Base-by-base conservation (phyloP, 2,113 vertebrate genomes). In the Clarias macrocephalus region DNA sequence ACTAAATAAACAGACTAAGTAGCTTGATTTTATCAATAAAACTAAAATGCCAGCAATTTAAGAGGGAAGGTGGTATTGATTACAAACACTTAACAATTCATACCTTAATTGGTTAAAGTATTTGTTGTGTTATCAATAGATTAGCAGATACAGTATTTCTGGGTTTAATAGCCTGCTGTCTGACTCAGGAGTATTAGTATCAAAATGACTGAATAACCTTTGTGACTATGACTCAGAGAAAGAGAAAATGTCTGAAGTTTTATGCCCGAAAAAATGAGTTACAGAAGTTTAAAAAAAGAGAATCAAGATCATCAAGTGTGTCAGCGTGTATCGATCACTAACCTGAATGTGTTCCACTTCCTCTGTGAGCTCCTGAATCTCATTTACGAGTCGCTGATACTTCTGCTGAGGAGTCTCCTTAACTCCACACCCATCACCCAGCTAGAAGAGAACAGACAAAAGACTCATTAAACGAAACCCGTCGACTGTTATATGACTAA, bases 321-420 rank as follows among this genome's bases (percentile, higher is more conserved):
- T 37, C n/a, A 82, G 59, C 19, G 19, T 65, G 33, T 1, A 81
- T 16, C 25, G 16, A 48, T 25, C n/a, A 15, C 82, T 62, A 85
- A 99, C 97, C 97, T 97, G 97, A 91, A 98, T 97, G 79, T 94
- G 90, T 52, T 99, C 97, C 92, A 99, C 97, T 23, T 99, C 97
- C 87, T 95, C 91, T 1, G 94, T 95, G 89, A 99, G 96, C 87
- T 99, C 98, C 88, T 98, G 97, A 90, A 99, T 96, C 93, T 99
- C 98, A 65, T 97, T 96, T 57, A 98, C 95, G 75, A 99, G 91
- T 33, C 98, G 96, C 89, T 98, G 97, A 89, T 98, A 99, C 88
- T 98, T 98, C 92, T 99, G 98, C 93, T 98, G 97, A 0, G 98
- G 98, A 0, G 97, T 99, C 93, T 99, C 98, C 91, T 98, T 98